Evolutionary conservation across 2,888 invertebrate species (phyloP), one percentile per base, ranked within the genome.

Genomic region (Pyrgus malvae): DNA sequence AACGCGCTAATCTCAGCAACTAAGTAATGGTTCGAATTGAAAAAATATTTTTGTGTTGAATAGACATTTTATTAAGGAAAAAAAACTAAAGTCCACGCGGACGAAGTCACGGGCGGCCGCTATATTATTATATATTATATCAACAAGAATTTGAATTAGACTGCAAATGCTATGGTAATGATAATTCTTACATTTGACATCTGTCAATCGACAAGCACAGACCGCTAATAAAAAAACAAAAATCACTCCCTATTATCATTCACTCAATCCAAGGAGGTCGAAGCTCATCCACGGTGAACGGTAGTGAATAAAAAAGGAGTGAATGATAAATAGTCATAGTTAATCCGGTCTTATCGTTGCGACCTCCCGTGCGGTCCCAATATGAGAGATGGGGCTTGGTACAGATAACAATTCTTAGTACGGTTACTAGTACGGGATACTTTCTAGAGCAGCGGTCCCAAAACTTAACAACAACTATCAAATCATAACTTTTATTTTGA

Each of bases 281-380:
- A 56, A 70, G 62, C 72, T 76, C 76, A 69, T 72, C 56, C 41
- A 31, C 45, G 12, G 16, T 23, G 72, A 76, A 80, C 83, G 78
- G 84, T 85, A 85, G 84, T 83, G 75, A 78, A 83, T 72, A 80
- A 85, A 85, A 87, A 82, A 81, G 73, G 73, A 79, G 69, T 73
- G 74, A 74, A 89, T 90, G 89, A 90, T 89, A 87, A 89, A 89
- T 90, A 85, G 88, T 81, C 74, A 66, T 74, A 78, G 82, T 87
- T 90, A 90, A 90, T 90, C 90, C 88, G 72, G 68, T 73, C 81
- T 89, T 89, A 89, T 89, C 89, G 80, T 70, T 72, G 69, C 69
- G 66, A 74, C 84, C 80, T 80, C 85, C 86, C 87, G 86, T 86
- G 89, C 79, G 87, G 86, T 85, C 87, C 80, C 74, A 85, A 87